Percentiles rank a stretch among this genome's conserved stretches.
Evolutionary conservation across 1,140 invertebrate genomes (phyloP).

Genomic region (Pteromalus puparum): DNA sequence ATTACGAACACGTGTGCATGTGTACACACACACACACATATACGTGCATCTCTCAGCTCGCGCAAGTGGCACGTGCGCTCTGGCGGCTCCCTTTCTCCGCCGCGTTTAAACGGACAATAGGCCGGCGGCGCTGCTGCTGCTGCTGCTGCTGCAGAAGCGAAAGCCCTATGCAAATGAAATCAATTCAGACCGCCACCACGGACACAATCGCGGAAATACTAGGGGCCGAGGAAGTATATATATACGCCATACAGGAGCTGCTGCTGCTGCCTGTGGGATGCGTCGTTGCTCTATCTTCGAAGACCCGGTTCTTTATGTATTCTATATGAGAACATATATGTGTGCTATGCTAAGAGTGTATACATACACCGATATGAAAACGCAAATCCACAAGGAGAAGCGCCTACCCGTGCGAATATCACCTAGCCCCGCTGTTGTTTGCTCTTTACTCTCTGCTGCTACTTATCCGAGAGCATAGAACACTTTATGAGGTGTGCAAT

Average conservation of each 20-base stretch:
- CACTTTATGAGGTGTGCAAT: no score
- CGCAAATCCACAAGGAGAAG: no score
- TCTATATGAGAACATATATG: no score
- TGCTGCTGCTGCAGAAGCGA: background rate
- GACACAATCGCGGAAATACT: conserved; percentile 19
- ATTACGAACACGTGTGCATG: conserved; percentile 12
- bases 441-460: no score
- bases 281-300: no score
- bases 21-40: background rate
- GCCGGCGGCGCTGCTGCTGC: background rate
- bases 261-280: background rate
- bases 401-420: no score
- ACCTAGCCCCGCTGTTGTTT: no score
- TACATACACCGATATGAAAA: no score
- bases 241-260: no score
- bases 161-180: conserved; percentile 57
- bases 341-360: no score
- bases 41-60: background rate
- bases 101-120: background rate
- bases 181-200: conserved; percentile 49
- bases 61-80: conserved; percentile 22
- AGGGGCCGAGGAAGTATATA: background rate
- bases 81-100: background rate
- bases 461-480: no score
- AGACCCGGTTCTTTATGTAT: no score